A percentile compares a stretch with the other conserved stretches of the same genome.
Evolutionary conservation across 2,797 vertebrate species (phyloP).

Genomic region (Propithecus perrieri): DNA sequence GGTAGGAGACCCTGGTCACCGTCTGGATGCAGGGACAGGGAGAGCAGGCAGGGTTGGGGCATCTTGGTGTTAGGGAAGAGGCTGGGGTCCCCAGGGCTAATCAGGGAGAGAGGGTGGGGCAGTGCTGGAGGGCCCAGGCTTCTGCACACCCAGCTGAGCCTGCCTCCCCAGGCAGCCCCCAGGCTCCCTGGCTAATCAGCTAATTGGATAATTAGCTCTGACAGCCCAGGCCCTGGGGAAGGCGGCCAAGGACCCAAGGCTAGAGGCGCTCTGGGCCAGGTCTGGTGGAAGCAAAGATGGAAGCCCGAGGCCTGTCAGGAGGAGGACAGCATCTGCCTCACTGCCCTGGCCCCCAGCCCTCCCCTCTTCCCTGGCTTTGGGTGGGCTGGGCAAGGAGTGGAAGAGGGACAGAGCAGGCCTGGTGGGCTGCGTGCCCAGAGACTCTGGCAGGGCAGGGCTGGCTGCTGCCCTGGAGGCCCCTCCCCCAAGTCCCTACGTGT

Average conservation of each 20-base stretch:
- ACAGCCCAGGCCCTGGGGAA: conserved; percentile 68
- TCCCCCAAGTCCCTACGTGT: neutral
- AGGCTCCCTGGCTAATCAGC: conserved; percentile 69
- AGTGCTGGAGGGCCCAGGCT: neutral
- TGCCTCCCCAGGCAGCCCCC: conserved; percentile 62
- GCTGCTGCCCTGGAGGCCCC: neutral
- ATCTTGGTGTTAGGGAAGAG: neutral
- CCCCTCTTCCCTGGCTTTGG: conserved; percentile 46
- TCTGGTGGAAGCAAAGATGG: conserved; percentile 38
- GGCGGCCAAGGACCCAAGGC: conserved; percentile 66
- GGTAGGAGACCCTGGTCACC: conserved; percentile 83
- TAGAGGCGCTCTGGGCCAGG: conserved; percentile 39
- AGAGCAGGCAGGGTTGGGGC: neutral
- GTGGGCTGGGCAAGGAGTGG: neutral
- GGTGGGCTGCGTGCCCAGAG: conserved; percentile 46
- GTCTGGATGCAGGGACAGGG: too few species aligned
- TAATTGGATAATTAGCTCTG: conserved; percentile 79
- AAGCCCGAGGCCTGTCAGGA: neutral
- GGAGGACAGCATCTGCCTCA: neutral
- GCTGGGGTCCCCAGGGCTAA: neutral
- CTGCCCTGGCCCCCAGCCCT: neutral
- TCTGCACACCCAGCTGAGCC: conserved; percentile 41
- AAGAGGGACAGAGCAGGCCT: neutral
- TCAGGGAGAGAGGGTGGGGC: neutral
- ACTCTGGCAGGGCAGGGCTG: conserved; percentile 34